Evolutionary conservation across 2,113 vertebrate species (phyloP).

Genomic region (Geococcyx californianus): DNA sequence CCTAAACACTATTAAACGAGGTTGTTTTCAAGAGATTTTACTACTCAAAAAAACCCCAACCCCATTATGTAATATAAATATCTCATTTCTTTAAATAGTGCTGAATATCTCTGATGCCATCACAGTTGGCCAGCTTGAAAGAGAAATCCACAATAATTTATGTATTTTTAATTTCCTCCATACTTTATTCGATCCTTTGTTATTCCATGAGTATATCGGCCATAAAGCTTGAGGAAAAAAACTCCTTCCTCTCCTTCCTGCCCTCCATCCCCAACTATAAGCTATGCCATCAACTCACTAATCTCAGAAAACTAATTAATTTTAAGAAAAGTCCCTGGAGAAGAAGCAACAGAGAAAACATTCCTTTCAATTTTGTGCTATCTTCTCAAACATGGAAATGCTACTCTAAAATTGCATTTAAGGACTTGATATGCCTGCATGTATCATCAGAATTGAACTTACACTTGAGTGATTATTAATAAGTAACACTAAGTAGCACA

Average conservation of each 20-base stretch:
- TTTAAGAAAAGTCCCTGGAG: background rate
- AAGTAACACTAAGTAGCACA: background rate
- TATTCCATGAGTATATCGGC: background rate
- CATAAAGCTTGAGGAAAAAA: background rate
- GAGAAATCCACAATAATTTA: background rate
- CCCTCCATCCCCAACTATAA: background rate
- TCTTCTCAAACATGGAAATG: background rate
- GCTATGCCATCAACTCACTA: background rate
- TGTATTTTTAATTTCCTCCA: background rate
- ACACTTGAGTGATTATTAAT: background rate
- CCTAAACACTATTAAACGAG: background rate
- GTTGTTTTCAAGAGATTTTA: background rate
- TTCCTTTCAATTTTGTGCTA: background rate
- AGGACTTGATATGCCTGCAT: background rate
- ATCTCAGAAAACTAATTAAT: background rate
- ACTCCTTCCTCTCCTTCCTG: background rate
- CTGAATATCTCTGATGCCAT: background rate
- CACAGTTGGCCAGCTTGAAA: background rate
- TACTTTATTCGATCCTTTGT: background rate
- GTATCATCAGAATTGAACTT: background rate
- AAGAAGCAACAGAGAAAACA: background rate
- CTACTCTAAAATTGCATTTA: background rate
- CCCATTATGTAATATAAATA: background rate
- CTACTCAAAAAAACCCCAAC: background rate
- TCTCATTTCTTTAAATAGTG: background rate